Evolutionary conservation across 2,888 invertebrate species (phyloP).

Genomic region (Cheilosia vulpina): DNA sequence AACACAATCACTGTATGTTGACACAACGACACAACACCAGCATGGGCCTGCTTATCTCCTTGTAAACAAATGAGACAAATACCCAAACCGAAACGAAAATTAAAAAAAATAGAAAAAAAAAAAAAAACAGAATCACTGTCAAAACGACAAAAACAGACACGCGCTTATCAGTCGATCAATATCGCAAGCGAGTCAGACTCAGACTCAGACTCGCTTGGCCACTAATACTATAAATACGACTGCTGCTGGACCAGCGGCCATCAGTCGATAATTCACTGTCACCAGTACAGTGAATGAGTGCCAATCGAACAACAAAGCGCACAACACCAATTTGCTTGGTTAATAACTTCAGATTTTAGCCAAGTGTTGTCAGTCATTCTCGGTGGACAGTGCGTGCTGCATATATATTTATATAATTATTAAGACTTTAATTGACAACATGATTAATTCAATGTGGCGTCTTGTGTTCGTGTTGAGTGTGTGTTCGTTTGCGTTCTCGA

Average conservation of each 20-base stretch:
- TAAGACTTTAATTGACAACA: constrained; percentile 40
- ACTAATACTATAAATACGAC: constrained; percentile 67
- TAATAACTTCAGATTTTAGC: constrained; percentile 28
- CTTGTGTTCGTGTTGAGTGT: constrained; percentile 45
- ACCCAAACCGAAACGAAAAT: constrained; percentile 11
- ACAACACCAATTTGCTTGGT: constrained; percentile 5
- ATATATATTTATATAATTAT: not conserved
- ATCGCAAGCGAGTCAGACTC: constrained; percentile 41
- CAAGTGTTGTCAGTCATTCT: constrained; percentile 17
- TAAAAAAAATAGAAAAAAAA: constrained; percentile 15
- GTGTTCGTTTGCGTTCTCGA: constrained; percentile 33
- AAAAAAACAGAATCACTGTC: constrained; percentile 22
- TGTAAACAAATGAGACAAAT: constrained; percentile 32
- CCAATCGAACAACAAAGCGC: constrained; percentile 35
- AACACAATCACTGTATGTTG: constrained; percentile 33
- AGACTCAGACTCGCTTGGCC: not conserved
- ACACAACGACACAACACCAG: constrained; percentile 3
- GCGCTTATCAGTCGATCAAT: constrained; percentile 60
- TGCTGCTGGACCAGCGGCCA: constrained; percentile 58
- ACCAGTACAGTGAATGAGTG: constrained; percentile 36
- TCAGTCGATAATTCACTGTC: constrained; percentile 64
- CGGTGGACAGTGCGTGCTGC: constrained; percentile 7
- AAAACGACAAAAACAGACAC: constrained; percentile 35
- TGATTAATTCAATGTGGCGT: constrained; percentile 54
- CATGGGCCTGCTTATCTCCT: constrained; percentile 27